phyloP scores from a whole-genome alignment of 2,888 invertebrate genomes.

The Meliscaeva auricollis region DNA sequence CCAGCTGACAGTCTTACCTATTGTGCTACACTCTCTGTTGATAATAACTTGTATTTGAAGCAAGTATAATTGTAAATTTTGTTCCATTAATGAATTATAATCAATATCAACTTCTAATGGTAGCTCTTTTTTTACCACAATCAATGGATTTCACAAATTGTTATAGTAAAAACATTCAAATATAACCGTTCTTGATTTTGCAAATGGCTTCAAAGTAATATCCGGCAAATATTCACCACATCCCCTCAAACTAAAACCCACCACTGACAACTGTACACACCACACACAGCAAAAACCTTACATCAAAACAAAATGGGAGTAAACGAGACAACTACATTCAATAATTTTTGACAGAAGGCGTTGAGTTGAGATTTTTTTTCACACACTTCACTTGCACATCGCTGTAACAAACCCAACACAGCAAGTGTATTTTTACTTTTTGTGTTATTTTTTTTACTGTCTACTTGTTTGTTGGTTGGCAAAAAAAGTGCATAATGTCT shows the following conservation, averaged over 20 bases:
- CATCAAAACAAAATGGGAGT: slow-evolving; percentile 62
- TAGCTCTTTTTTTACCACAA: too few relatives aligned
- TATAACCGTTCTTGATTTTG: not conserved
- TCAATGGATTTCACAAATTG: too few relatives aligned
- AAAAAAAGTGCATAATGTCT: slow-evolving; percentile 53
- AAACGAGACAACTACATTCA: slow-evolving; percentile 47
- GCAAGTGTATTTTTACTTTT: slow-evolving; percentile 55
- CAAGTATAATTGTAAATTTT: too few relatives aligned
- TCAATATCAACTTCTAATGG: too few relatives aligned
- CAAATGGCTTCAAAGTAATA: slow-evolving; percentile 32
- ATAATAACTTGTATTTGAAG: too few relatives aligned
- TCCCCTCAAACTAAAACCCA: slow-evolving; percentile 12
- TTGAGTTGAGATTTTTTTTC: slow-evolving; percentile 52
- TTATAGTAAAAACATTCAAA: not conserved
- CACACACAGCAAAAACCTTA: slow-evolving; percentile 31
- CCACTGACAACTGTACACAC: slow-evolving; percentile 38
- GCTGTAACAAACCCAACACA: slow-evolving; percentile 20
- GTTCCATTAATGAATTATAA: too few relatives aligned
- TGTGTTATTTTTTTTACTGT: slow-evolving; percentile 53
- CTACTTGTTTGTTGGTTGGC: slow-evolving; percentile 29
- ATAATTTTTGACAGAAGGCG: slow-evolving; percentile 57
- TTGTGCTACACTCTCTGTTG: too few relatives aligned
- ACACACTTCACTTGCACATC: slow-evolving; percentile 42
- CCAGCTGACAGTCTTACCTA: too few relatives aligned
- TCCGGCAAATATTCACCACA: slow-evolving; percentile 36